Base-by-base conservation (phyloP, 2,113 vertebrate genomes). In the Clarias magur region DNA sequence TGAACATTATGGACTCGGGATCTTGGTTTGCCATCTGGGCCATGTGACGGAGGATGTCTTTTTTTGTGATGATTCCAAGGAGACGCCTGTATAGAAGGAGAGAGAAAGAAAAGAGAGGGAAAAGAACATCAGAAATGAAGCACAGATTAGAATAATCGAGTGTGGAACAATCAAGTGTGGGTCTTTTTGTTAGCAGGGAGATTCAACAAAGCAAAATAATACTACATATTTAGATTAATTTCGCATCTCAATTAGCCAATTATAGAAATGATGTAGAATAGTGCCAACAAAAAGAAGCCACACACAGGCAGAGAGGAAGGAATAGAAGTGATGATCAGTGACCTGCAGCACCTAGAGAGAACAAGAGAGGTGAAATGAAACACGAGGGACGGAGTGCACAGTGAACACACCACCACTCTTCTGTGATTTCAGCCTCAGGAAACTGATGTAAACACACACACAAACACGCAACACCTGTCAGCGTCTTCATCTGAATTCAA, bases 11-110 rank as follows among this genome's bases (percentile, higher is more conserved):
- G 94, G 96, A 98, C 93, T 97, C 97, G 93, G 98, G 98, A 91
- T 99, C 98, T 95, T 97, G 96, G 94, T 99, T 97, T 96, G 98
- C 97, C 97, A 97, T 99, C 96, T 99, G 98, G 94, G 98, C 98
- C 98, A 99, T 99, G 95, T 99, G 98, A 95, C 98, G 98, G 68
- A 99, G 98, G 95, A 99, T 99, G 94, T 99, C 98, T 97, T 99
- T 99, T 98, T 99, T 99, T 97, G 98, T 99, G 94, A 99, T 96
- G 94, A 99, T 97, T 95, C 98, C 98, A 96, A 99, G 98, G 94
- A 99, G 98, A 92, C 98, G 98, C 94, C 98, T 99, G 95, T 70
- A 95, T 92, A 59, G 89, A 88, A 91, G 91, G 91, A 95, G 0
- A 79, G 92, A 57, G 25, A 75, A 7, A 72, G 76, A 17, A 23